Evolutionary conservation across 2,797 vertebrate genomes (phyloP).

Genomic region (Myripristis jacobus): DNA sequence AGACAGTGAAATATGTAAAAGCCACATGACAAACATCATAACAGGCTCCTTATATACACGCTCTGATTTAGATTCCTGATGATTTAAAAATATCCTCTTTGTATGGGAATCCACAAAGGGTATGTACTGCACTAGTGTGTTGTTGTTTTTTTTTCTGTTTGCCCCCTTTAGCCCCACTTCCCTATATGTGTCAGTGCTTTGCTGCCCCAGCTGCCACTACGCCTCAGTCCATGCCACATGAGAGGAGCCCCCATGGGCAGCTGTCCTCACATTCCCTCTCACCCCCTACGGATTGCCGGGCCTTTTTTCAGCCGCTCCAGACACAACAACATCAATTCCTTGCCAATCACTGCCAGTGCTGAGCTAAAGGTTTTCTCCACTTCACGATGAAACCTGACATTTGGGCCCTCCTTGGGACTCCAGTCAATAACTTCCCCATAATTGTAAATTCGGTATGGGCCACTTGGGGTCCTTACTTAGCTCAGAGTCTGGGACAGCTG

Average conservation of each 20-base stretch:
- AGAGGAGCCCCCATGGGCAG: conserved; percentile 54
- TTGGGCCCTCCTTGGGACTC: conserved; percentile 22
- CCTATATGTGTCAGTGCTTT: conserved; percentile 11
- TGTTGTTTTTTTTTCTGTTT: neutral
- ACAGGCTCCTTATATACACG: conserved; percentile 30
- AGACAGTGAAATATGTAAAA: conserved; percentile 25
- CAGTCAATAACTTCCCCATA: neutral
- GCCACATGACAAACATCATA: conserved; percentile 37
- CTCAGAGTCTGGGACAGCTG: conserved; percentile 47
- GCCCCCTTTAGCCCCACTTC: conserved; percentile 15
- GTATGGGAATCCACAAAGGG: conserved; percentile 14
- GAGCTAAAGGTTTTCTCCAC: conserved; percentile 21
- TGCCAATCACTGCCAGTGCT: conserved; percentile 28
- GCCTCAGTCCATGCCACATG: conserved; percentile 58
- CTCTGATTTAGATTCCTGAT: conserved; percentile 26
- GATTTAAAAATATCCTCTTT: conserved; percentile 41
- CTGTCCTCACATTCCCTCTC: conserved; percentile 59
- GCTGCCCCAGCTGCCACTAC: conserved; percentile 65
- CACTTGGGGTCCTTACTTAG: conserved; percentile 31
- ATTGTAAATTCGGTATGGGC: neutral
- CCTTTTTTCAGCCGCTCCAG: conserved; percentile 45
- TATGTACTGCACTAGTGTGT: neutral
- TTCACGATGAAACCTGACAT: conserved; percentile 46
- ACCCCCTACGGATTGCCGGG: conserved; percentile 16
- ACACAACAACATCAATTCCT: conserved; percentile 62